Evolutionary conservation across 2,888 invertebrate species (phyloP).

Genomic region (Andrena bucephala): DNA sequence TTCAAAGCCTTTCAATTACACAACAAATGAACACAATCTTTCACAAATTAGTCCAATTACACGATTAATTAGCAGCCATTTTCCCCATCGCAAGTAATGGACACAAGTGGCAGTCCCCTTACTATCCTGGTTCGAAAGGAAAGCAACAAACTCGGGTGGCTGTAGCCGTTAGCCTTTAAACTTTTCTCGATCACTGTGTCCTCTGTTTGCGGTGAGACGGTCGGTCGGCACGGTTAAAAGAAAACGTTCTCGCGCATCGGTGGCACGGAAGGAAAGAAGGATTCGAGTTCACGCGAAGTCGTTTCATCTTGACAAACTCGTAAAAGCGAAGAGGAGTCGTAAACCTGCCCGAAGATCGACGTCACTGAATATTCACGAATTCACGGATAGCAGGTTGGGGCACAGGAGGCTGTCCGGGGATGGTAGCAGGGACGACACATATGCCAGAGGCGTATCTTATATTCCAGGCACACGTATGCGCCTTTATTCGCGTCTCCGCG

Average conservation of each 20-base stretch:
- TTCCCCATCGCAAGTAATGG: neutral
- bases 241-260: constrained; percentile 49
- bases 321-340: constrained; percentile 67
- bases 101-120: neutral
- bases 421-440: constrained; percentile 12
- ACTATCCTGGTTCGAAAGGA: neutral
- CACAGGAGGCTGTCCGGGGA: neutral
- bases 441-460: constrained; percentile 47
- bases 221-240: constrained; percentile 39
- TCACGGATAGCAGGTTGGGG: constrained; percentile 31
- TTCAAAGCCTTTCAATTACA: too few species aligned
- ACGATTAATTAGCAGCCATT: too few species aligned
- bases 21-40: too few species aligned
- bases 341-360: constrained; percentile 62
- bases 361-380: constrained; percentile 73
- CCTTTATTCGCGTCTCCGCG: constrained; percentile 42
- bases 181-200: constrained; percentile 36
- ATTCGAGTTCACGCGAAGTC: constrained; percentile 65
- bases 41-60: too few species aligned
- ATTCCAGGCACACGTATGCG: constrained; percentile 44
- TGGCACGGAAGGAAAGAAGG: constrained; percentile 39
- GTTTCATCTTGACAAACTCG: constrained; percentile 73
- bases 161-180: constrained; percentile 1
- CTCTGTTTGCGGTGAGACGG: constrained; percentile 1
- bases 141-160: constrained; percentile 8